These are phyloP conservation scores for Cotesia glomerata DNA, from an alignment of 1,140 invertebrate species.

Conservation along the genomic window DNA sequence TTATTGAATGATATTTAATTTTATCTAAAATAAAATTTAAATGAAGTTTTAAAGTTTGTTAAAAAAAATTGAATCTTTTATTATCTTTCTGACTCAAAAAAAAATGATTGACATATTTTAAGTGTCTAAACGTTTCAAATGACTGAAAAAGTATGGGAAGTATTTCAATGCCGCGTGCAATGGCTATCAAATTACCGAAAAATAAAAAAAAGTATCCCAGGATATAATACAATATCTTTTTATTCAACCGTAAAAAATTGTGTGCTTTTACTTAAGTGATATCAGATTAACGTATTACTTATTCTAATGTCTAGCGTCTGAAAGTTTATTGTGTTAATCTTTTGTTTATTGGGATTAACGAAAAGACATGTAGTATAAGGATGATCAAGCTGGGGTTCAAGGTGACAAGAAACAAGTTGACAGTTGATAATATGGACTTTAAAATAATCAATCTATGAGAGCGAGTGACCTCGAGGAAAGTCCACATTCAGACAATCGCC, in stretches of 20 bases:
- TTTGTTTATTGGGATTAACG: not conserved
- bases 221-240: conserved; percentile 32
- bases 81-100: not conserved
- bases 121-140: not conserved
- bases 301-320: no score
- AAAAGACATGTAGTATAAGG: not conserved
- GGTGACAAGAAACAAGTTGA: conserved; percentile 11
- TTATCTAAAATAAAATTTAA: no score
- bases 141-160: not conserved
- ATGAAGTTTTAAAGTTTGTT: not conserved
- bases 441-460: conserved; percentile 15
- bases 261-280: conserved; percentile 5
- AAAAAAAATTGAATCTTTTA: no score
- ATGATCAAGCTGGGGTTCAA: conserved; percentile 17
- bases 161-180: not conserved
- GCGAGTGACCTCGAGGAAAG: conserved; percentile 30
- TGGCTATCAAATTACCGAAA: not conserved
- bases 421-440: conserved; percentile 19
- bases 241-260: conserved; percentile 30
- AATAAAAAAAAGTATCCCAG: not conserved
- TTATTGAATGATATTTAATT: no score
- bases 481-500: conserved; percentile 10
- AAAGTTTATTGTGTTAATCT: no score
- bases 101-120: not conserved
- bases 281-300: no score